Evolutionary conservation across 2,888 invertebrate species (phyloP), one percentile per base, ranked within the genome.

Genomic region (Vandiemenella viatica): DNA sequence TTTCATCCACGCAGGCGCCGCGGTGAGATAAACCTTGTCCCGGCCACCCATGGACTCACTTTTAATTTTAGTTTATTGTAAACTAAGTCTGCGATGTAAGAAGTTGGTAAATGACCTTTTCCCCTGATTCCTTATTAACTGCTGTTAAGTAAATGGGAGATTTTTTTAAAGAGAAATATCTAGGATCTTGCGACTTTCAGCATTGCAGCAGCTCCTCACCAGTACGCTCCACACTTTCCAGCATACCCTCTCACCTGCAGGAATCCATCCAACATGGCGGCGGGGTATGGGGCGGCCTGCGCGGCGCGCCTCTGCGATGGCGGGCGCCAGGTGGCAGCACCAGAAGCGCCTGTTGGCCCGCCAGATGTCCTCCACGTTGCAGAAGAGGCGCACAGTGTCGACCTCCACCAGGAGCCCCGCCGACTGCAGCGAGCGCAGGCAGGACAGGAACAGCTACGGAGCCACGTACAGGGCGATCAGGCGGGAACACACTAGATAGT

Each of bases 321-420:
- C 84, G 0, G 86, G 86, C 56, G 79, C 77, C 45, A 97, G 70
- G 58, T 84, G 77, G 46, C 75, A 69, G 37, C 79, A 76, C 93
- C 93, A 97, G 65, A 96, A 90, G 62, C 70, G 75, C 53, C 82
- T 70, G 66, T 85, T 90, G 2, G 84, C 80, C 57, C 79, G 76
- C 53, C 80, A 77, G 38, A 91, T 79, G 57, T 88, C 86, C 4
- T 82, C 81, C 19, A 93, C 83, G 68, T 95, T 93, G 52, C 84
- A 82, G 66, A 93, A 95, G 38, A 95, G 69, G 57, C 77, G 78
- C 55, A 80, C 80, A 37, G 84, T 83, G 62, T 92, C 86, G 56
- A 93, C 79, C 63, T 87, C 87, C 56, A 77, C 79, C 57, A 96
- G 72, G 54, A 85, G 77, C 53, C 82, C 80, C 55, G 77, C 76